Conservation (phyloP, 2,113 vertebrate genomes). For the Peromyscus polionotus region DNA sequence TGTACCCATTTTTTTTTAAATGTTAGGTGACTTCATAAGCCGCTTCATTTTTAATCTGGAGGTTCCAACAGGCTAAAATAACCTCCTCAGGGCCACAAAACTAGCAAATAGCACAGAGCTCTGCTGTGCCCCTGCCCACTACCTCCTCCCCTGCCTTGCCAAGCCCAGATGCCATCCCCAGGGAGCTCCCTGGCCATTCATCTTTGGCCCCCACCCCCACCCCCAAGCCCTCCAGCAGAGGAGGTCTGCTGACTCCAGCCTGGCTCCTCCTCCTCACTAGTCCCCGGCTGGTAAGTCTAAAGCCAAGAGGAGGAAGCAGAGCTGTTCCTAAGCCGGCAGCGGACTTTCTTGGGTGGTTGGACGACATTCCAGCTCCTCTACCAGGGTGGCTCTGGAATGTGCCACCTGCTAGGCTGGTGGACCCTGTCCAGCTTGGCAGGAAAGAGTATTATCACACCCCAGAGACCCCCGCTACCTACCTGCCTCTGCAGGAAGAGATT, state of each 20-base stretch:
- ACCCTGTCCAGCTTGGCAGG: slow-evolving; percentile 40
- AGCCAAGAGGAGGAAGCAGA: background rate
- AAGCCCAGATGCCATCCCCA: background rate
- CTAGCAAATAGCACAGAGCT: background rate
- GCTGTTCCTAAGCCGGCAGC: background rate
- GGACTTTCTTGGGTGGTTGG: slow-evolving; percentile 62
- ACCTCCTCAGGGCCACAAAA: background rate
- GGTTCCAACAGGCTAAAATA: background rate
- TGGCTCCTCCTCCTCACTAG: slow-evolving; percentile 30
- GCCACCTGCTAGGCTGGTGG: background rate
- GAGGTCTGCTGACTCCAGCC: background rate
- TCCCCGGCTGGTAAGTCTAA: background rate
- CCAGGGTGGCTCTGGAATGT: slow-evolving; percentile 49
- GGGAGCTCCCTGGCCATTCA: background rate
- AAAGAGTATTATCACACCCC: background rate
- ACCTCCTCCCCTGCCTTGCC: background rate
- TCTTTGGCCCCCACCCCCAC: background rate
- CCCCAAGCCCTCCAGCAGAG: background rate
- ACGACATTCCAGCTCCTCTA: slow-evolving; percentile 70
- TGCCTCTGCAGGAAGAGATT: background rate
- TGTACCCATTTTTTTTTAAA: background rate
- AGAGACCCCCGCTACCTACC: background rate
- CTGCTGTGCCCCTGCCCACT: background rate
- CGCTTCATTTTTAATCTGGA: background rate
- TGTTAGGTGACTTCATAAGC: background rate